Evolutionary conservation across 1,140 invertebrate species (phyloP).

Genomic region (Helicoverpa armigera): DNA sequence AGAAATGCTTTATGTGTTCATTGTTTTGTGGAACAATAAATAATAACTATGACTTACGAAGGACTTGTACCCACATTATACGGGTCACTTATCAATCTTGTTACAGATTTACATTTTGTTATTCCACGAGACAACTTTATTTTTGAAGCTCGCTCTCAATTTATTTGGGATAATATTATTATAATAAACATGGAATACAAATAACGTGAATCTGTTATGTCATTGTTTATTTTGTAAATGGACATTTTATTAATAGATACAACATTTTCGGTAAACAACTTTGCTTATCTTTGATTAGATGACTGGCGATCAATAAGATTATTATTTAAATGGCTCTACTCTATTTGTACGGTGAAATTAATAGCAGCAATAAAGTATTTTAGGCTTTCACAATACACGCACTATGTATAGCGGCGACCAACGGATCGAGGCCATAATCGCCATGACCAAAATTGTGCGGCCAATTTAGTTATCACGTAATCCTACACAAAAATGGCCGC

Average conservation of each 20-base stretch:
- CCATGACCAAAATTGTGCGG: constrained; percentile 12
- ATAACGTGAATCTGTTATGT: constrained; percentile 20
- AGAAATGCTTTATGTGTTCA: constrained; percentile 81
- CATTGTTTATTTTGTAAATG: neutral
- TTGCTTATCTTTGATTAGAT: neutral
- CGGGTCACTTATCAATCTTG: constrained; percentile 45
- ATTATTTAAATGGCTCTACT: no score
- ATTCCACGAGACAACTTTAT: constrained; percentile 56
- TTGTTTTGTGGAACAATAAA: constrained; percentile 82
- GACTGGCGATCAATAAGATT: no score
- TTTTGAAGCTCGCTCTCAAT: constrained; percentile 25
- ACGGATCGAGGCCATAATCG: constrained; percentile 13
- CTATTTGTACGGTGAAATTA: neutral
- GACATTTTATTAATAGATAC: no score
- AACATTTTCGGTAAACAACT: neutral
- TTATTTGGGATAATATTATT: constrained; percentile 39
- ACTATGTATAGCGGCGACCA: constrained; percentile 2
- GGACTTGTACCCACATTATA: constrained; percentile 50
- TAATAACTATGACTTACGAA: constrained; percentile 66
- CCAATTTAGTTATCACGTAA: constrained; percentile 7
- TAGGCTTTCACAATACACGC: neutral
- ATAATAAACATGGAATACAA: constrained; percentile 6
- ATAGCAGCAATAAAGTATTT: constrained; percentile 25
- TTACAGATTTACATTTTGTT: constrained; percentile 54
- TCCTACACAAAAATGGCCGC: constrained; percentile 29